Evolutionary conservation across 1,140 invertebrate genomes (phyloP).

Genomic region (Drosophila teissieri): DNA sequence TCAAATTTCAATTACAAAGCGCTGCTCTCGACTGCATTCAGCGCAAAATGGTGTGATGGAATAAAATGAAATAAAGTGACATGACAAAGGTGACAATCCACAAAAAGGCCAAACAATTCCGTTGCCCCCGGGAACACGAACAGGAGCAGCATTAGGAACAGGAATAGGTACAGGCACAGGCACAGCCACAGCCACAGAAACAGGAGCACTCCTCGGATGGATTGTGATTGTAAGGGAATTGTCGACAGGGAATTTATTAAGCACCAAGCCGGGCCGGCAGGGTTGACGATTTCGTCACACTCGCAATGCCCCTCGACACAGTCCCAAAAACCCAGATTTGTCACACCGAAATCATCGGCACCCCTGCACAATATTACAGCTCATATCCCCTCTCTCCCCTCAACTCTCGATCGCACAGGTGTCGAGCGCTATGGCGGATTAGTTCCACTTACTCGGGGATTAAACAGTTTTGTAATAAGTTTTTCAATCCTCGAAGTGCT

Average conservation of each 20-base stretch:
- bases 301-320: slow-evolving; percentile 24
- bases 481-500: neutral
- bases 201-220: slow-evolving; percentile 53
- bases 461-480: neutral
- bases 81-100: slow-evolving; percentile 82
- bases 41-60: slow-evolving; percentile 39
- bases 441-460: slow-evolving; percentile 6
- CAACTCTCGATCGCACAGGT: slow-evolving; percentile 16
- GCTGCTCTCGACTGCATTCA: slow-evolving; percentile 49
- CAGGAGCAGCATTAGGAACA: slow-evolving; percentile 41
- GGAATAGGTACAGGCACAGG: neutral
- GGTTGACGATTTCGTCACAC: slow-evolving; percentile 80
- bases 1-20: slow-evolving; percentile 84
- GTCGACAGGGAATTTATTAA: slow-evolving; percentile 73
- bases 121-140: slow-evolving; percentile 41
- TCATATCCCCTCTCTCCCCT: slow-evolving; percentile 14
- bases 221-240: slow-evolving; percentile 41
- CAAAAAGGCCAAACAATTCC: slow-evolving; percentile 80
- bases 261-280: slow-evolving; percentile 65
- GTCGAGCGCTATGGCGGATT: slow-evolving; percentile 30
- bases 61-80: slow-evolving; percentile 68
- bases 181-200: slow-evolving; percentile 9
- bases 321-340: slow-evolving; percentile 46
- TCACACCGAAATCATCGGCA: slow-evolving; percentile 44
- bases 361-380: slow-evolving; percentile 20